Percentiles rank a stretch among this genome's conserved stretches.
Conservation (phyloP, 1,140 invertebrate species). For the Brachionus manjavacas region DNA sequence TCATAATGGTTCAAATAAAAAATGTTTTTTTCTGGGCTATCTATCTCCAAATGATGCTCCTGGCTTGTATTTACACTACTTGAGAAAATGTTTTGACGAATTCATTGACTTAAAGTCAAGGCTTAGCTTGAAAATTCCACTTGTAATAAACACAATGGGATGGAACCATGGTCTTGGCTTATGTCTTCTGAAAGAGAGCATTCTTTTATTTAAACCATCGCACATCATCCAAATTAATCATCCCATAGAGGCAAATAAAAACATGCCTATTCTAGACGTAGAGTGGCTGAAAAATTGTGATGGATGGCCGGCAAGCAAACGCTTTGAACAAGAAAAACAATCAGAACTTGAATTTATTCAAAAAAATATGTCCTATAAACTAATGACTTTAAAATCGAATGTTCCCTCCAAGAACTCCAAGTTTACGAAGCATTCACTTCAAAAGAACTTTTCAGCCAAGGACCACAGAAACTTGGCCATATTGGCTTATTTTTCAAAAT, state of each 20-base stretch:
- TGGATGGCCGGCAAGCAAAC: conserved; percentile 11
- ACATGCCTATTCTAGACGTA: not conserved
- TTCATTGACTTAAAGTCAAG: not conserved
- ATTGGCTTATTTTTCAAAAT: conserved; percentile 45
- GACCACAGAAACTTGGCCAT: conserved; percentile 48
- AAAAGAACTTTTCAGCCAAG: not conserved
- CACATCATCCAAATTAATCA: conserved; percentile 40
- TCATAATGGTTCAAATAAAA: conserved; percentile 4
- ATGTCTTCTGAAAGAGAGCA: conserved; percentile 18
- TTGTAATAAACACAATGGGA: conserved; percentile 41
- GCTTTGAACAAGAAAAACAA: not conserved
- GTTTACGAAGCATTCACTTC: not conserved
- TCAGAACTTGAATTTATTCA: not conserved
- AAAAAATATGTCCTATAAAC: not conserved
- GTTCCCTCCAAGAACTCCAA: not conserved
- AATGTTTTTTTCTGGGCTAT: conserved; percentile 24
- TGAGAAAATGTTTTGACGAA: not conserved
- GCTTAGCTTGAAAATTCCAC: not conserved
- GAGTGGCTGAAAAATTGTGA: not conserved
- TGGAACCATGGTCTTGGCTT: conserved; percentile 38
- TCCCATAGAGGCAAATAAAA: conserved; percentile 36
- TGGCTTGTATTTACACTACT: conserved; percentile 11
- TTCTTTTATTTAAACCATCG: conserved; percentile 22
- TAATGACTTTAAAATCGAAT: conserved; percentile 23
- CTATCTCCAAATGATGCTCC: conserved; percentile 7